Percentiles rank a stretch among this genome's conserved stretches.
Conservation (phyloP, 2,113 vertebrate species). For the Raja brachyura region DNA sequence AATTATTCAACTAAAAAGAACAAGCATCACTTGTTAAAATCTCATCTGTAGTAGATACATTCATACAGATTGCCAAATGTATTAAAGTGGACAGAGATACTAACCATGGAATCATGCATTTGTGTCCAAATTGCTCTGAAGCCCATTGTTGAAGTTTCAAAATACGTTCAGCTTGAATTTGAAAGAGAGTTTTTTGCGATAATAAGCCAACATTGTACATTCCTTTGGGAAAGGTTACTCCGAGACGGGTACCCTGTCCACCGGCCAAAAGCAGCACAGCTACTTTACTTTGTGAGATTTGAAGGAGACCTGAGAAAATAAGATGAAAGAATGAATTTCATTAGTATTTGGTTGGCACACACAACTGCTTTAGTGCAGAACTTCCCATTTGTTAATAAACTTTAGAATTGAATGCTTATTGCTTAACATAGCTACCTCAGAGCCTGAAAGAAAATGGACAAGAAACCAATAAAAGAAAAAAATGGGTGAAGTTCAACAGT, state of each 20-base stretch:
- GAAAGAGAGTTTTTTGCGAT: slow-evolving; percentile 93
- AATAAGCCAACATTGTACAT: slow-evolving; percentile 93
- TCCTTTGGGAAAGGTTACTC: slow-evolving; percentile 87
- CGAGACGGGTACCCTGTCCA: slow-evolving; percentile 87
- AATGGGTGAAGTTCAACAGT: neutral
- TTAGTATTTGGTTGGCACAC: neutral
- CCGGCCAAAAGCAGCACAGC: slow-evolving; percentile 83
- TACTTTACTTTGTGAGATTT: slow-evolving; percentile 76
- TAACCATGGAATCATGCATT: slow-evolving; percentile 85
- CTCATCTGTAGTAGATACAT: neutral
- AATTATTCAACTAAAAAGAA: neutral
- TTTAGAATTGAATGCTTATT: neutral
- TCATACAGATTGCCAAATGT: neutral
- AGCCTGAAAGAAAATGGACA: neutral
- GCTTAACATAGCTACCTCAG: neutral
- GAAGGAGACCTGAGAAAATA: slow-evolving; percentile 60
- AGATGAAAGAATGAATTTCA: slow-evolving; percentile 13
- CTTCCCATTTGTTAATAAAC: neutral
- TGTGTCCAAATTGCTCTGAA: slow-evolving; percentile 58
- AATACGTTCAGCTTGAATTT: slow-evolving; percentile 91
- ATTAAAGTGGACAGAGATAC: slow-evolving; percentile 39
- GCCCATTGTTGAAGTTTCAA: slow-evolving; percentile 78
- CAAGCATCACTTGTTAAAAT: neutral
- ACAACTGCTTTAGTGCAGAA: neutral
- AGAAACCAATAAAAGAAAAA: neutral